phyloP scores from a whole-genome alignment of 1,140 invertebrate species.

The Protaetia brevitarsis region DNA sequence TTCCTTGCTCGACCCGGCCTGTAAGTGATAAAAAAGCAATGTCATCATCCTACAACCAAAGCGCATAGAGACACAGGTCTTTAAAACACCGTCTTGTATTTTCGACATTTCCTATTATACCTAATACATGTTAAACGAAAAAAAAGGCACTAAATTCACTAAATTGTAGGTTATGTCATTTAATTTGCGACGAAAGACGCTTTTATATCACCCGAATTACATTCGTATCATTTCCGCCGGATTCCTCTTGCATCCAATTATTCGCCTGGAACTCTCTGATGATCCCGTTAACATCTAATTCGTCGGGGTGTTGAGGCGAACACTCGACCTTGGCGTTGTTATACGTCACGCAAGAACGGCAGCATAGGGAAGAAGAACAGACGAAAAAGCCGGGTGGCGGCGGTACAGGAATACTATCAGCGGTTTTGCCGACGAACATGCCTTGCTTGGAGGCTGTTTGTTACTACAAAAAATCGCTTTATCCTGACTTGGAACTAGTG shows the following conservation, averaged over 20 bases:
- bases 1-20: neutral
- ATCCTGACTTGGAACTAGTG: neutral
- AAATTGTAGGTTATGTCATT: neutral
- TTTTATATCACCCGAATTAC: too few relatives aligned
- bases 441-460: neutral
- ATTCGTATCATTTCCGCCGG: too few relatives aligned
- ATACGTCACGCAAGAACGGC: neutral
- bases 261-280: neutral
- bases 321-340: neutral
- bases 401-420: neutral
- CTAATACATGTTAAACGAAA: neutral
- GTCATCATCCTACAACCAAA: too few relatives aligned
- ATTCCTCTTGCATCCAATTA: neutral
- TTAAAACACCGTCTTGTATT: neutral
- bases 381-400: neutral
- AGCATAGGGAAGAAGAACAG: neutral
- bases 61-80: too few relatives aligned
- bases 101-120: neutral
- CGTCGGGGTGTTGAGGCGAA: neutral
- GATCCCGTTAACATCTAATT: slow-evolving; percentile 4
- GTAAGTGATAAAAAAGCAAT: neutral
- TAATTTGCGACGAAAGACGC: neutral
- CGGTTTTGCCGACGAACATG: neutral
- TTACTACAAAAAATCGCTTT: neutral
- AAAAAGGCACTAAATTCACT: neutral